phyloP scores from a whole-genome alignment of 1,140 invertebrate species.

The Artemia franciscana region DNA sequence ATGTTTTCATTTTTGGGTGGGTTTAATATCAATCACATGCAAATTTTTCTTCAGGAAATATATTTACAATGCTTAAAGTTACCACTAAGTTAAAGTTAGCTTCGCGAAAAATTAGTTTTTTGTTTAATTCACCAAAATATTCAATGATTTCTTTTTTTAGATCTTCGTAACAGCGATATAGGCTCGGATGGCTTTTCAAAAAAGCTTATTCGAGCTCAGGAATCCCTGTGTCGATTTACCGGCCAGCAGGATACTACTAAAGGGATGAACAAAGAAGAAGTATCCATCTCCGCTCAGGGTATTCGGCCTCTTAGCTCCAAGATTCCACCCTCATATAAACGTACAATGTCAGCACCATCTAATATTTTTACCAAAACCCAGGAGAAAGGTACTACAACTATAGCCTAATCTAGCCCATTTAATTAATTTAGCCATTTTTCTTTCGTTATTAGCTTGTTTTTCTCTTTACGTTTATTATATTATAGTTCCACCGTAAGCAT shows the following conservation, averaged over 20 bases:
- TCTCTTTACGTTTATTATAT: too few relatives aligned
- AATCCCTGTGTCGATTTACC: slow-evolving; percentile 37
- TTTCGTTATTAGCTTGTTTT: too few relatives aligned
- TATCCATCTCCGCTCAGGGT: slow-evolving; percentile 14
- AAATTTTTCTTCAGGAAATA: too few relatives aligned
- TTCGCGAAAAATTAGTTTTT: too few relatives aligned
- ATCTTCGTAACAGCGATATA: slow-evolving; percentile 66
- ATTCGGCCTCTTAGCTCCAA: slow-evolving; percentile 56
- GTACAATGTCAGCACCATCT: slow-evolving; percentile 70
- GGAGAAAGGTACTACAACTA: slow-evolving; percentile 46
- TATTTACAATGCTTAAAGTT: too few relatives aligned
- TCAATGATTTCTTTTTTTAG: slow-evolving; percentile 24
- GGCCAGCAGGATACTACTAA: neutral
- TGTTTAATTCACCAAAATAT: neutral
- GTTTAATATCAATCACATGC: too few relatives aligned
- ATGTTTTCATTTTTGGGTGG: too few relatives aligned
- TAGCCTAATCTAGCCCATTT: too few relatives aligned
- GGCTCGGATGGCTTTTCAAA: slow-evolving; percentile 66
- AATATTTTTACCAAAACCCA: slow-evolving; percentile 52
- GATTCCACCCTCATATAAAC: slow-evolving; percentile 73
- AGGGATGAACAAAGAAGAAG: neutral
- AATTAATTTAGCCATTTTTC: too few relatives aligned
- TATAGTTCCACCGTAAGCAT: too few relatives aligned
- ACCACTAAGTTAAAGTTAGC: too few relatives aligned
- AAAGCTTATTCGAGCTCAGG: slow-evolving; percentile 68